Evolutionary conservation across 2,797 vertebrate species (phyloP).

Genomic region (Leuciscus waleckii): DNA sequence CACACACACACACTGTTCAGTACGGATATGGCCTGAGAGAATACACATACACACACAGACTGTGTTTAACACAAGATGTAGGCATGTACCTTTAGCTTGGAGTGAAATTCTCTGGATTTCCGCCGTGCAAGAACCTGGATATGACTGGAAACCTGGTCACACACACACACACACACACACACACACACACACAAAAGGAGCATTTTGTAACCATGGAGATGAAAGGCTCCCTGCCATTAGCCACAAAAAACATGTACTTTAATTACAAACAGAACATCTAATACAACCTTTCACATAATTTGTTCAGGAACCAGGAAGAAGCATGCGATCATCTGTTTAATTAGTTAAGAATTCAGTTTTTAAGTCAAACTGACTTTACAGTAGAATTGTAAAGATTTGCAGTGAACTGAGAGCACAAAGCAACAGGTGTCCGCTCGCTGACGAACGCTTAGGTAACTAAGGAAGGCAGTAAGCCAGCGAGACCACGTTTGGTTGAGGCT

Average conservation of each 20-base stretch:
- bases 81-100: constrained; percentile 93
- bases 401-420: constrained; percentile 30
- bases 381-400: constrained; percentile 14
- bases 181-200: constrained; percentile 78
- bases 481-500: constrained; percentile 22
- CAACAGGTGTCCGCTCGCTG: constrained; percentile 41
- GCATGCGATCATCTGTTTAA: not conserved
- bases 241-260: constrained; percentile 61
- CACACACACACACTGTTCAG: constrained; percentile 2
- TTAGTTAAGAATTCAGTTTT: constrained; percentile 1
- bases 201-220: constrained; percentile 98
- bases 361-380: constrained; percentile 2
- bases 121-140: constrained; percentile 99
- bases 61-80: constrained; percentile 1
- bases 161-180: constrained; percentile 46
- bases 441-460: constrained; percentile 1
- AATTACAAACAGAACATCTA: constrained; percentile 45
- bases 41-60: constrained; percentile 29
- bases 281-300: constrained; percentile 28
- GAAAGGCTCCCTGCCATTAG: constrained; percentile 91
- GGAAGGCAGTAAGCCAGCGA: constrained; percentile 16
- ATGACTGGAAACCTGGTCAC: constrained; percentile 95
- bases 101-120: constrained; percentile 99
- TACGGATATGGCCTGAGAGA: constrained; percentile 15
- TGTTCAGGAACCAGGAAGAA: not conserved